Evolutionary conservation across 2,113 vertebrate genomes (phyloP).

Genomic region (Stegostoma tigrinum): DNA sequence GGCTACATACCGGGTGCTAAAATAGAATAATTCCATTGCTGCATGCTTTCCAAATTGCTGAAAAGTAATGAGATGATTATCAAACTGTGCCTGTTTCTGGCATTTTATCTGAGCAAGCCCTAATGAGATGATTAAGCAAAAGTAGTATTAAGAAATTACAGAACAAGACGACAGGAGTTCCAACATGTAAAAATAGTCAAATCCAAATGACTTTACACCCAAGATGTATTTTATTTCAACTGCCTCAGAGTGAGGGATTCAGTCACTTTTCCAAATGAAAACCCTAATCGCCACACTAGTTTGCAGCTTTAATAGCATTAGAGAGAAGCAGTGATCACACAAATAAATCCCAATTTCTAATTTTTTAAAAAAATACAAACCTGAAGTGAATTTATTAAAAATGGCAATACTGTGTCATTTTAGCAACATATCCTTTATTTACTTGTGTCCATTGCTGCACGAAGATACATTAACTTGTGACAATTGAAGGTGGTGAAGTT

Average conservation of each 20-base stretch:
- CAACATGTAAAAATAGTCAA: not conserved
- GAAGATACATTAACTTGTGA: not conserved
- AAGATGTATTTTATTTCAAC: not conserved
- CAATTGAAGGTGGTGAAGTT: not conserved
- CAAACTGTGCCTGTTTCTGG: not conserved
- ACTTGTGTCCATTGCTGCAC: not conserved
- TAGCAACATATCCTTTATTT: not conserved
- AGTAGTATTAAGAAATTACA: not conserved
- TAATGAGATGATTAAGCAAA: not conserved
- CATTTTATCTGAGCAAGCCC: not conserved
- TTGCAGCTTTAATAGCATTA: not conserved
- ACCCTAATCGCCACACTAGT: not conserved
- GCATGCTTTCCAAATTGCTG: not conserved
- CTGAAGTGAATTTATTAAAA: not conserved
- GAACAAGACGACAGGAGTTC: not conserved
- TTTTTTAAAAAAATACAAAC: not conserved
- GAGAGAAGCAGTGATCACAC: not conserved
- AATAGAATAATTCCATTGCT: not conserved
- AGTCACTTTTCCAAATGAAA: not conserved
- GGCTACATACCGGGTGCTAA: no score
- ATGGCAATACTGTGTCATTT: not conserved
- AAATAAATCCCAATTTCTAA: not conserved
- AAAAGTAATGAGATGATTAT: not conserved
- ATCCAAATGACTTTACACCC: not conserved
- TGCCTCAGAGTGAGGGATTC: not conserved